Evolutionary conservation across 2,888 invertebrate species (phyloP).

Genomic region (Coelogynopora nodosa): DNA sequence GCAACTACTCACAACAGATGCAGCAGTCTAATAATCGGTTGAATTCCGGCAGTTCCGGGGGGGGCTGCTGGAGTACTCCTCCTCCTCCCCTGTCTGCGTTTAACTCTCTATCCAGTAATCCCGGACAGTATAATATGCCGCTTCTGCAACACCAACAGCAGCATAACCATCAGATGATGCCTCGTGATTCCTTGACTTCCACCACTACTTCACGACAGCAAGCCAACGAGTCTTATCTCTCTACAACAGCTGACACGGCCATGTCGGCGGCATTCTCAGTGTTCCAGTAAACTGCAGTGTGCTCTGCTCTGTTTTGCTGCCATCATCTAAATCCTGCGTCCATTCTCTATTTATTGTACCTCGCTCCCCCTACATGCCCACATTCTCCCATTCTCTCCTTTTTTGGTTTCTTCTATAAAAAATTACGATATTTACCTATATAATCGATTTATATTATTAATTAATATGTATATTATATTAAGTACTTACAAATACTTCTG

Average conservation of each 20-base stretch:
- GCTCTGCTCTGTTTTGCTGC: background rate
- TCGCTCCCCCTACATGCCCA: too few relatives aligned
- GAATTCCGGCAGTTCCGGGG: background rate
- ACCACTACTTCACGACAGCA: background rate
- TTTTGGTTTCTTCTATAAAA: background rate
- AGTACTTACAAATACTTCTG: too few relatives aligned
- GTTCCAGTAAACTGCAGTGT: background rate
- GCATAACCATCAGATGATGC: background rate
- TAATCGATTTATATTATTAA: background rate
- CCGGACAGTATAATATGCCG: background rate
- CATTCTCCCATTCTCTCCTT: too few relatives aligned
- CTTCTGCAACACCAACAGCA: background rate
- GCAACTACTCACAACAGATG: background rate
- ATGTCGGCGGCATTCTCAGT: background rate
- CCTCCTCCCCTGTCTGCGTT: background rate
- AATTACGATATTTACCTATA: background rate
- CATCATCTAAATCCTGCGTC: background rate
- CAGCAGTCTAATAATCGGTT: background rate
- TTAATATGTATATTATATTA: background rate
- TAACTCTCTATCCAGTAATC: background rate
- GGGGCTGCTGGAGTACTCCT: background rate
- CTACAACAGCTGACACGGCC: background rate
- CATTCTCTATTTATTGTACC: background rate
- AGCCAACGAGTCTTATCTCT: background rate
- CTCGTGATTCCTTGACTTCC: slow-evolving; percentile 24